phyloP scores from a whole-genome alignment of 2,113 vertebrate species.

The Lophotis ruficrista region DNA sequence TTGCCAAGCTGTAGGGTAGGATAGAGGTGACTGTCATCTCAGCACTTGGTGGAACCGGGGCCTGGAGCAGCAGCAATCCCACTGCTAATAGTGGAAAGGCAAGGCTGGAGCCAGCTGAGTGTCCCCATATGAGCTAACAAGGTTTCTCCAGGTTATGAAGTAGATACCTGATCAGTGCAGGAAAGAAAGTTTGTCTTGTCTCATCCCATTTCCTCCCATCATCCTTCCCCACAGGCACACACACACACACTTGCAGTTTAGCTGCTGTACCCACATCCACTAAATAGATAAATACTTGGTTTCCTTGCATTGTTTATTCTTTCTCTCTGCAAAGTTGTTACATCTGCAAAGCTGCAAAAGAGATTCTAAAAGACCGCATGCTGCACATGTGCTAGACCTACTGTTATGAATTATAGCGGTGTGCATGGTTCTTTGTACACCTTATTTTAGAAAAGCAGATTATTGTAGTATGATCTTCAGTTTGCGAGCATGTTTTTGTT shows the following conservation, averaged over 20 bases:
- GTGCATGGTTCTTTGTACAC: not conserved
- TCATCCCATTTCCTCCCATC: not conserved
- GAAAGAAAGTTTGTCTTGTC: not conserved
- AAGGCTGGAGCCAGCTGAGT: rapidly evolving
- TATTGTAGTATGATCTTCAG: not conserved
- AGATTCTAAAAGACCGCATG: not conserved
- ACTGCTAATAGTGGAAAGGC: rapidly evolving
- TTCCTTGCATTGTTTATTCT: not conserved
- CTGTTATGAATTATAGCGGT: not conserved
- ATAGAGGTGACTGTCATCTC: not conserved
- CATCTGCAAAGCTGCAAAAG: not conserved
- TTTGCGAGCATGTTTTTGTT: not conserved
- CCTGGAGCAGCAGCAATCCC: not conserved
- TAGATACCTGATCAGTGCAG: not conserved
- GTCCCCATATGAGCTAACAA: not conserved
- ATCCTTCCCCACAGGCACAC: not conserved
- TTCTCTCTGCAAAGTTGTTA: not conserved
- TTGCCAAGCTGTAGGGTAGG: not conserved
- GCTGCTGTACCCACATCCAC: not conserved
- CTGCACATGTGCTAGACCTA: not conserved
- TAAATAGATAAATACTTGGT: not conserved
- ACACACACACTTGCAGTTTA: not conserved
- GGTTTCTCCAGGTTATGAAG: not conserved
- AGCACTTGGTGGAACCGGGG: not conserved
- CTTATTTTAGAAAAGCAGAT: not conserved